Percentiles rank a stretch among this genome's conserved stretches.
These are phyloP conservation scores for Dasypolia templi DNA, from an alignment of 2,888 invertebrate species.

Conservation along the genomic window DNA sequence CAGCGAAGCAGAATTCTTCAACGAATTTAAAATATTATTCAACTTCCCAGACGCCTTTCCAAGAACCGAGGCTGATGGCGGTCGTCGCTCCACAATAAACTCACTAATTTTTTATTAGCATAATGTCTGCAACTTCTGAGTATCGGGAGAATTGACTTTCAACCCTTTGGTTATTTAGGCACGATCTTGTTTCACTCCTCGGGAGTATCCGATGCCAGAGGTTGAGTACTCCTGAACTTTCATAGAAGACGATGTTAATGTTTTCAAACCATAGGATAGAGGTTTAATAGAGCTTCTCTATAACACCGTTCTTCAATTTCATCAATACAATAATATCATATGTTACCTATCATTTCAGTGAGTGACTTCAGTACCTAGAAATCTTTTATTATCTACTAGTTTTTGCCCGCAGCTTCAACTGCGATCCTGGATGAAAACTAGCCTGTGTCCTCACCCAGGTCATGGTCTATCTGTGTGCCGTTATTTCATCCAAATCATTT, in stretches of 20 bases:
- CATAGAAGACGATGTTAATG: slow-evolving; percentile 13
- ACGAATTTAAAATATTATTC: slow-evolving; percentile 30
- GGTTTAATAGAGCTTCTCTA: slow-evolving; percentile 1
- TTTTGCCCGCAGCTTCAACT: too few species aligned
- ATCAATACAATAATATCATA: not conserved
- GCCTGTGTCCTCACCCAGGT: too few species aligned
- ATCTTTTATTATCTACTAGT: not conserved
- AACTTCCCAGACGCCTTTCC: slow-evolving; percentile 27
- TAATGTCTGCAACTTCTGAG: slow-evolving; percentile 51
- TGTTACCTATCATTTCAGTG: not conserved
- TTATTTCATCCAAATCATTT: too few species aligned
- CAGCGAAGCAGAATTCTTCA: not conserved
- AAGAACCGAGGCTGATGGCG: not conserved
- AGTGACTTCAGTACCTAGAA: not conserved
- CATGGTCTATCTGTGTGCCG: too few species aligned
- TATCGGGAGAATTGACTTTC: slow-evolving; percentile 55
- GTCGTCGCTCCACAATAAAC: slow-evolving; percentile 43
- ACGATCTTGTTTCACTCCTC: slow-evolving; percentile 48
- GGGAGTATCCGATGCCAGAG: slow-evolving; percentile 33
- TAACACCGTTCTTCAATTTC: not conserved
- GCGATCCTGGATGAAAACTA: too few species aligned
- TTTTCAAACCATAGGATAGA: slow-evolving; percentile 36
- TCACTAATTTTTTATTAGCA: slow-evolving; percentile 59
- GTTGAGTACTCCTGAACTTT: slow-evolving; percentile 29
- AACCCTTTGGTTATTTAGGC: slow-evolving; percentile 52